Evolutionary conservation across 2,888 invertebrate species (phyloP).

Genomic region (Axea sp.): DNA sequence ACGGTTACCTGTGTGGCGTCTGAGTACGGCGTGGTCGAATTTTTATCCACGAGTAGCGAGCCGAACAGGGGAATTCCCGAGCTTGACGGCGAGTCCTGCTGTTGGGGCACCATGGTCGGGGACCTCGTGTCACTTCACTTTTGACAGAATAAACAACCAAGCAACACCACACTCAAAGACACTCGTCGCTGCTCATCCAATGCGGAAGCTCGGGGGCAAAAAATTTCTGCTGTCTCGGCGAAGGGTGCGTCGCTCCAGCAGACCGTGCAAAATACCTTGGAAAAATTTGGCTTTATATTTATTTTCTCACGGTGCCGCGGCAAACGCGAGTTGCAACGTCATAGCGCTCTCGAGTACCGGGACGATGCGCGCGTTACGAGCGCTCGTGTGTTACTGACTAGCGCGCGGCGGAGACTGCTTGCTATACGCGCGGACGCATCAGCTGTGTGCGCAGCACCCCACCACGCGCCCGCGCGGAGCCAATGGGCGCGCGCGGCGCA

Average conservation of each 20-base stretch:
- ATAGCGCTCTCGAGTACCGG: slow-evolving; percentile 59
- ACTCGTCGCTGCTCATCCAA: slow-evolving; percentile 17
- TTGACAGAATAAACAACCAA: slow-evolving; percentile 54
- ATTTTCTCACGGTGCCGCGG: slow-evolving; percentile 70
- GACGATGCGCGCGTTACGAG: slow-evolving; percentile 78
- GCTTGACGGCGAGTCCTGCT: slow-evolving; percentile 83
- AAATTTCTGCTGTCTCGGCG: no score
- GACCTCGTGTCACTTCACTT: slow-evolving; percentile 69
- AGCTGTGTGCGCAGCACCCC: slow-evolving; percentile 82
- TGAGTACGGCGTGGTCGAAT: slow-evolving; percentile 96
- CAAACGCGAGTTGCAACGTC: slow-evolving; percentile 70
- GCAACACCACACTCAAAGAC: slow-evolving; percentile 66
- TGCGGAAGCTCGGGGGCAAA: not conserved
- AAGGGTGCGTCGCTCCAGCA: slow-evolving; percentile 36
- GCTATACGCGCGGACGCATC: slow-evolving; percentile 82
- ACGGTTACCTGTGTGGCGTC: slow-evolving; percentile 96
- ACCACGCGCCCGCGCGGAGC: slow-evolving; percentile 66
- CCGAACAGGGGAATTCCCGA: slow-evolving; percentile 89
- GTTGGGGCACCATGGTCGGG: slow-evolving; percentile 87
- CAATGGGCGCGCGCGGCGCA: slow-evolving; percentile 38
- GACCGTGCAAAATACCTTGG: slow-evolving; percentile 54
- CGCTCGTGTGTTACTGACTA: slow-evolving; percentile 79
- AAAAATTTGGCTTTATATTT: no score
- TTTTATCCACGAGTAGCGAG: slow-evolving; percentile 93
- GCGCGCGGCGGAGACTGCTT: slow-evolving; percentile 76